Evolutionary conservation across 1,140 invertebrate species (phyloP), one percentile per base, ranked within the genome.

Genomic region (Drosophila persimilis): DNA sequence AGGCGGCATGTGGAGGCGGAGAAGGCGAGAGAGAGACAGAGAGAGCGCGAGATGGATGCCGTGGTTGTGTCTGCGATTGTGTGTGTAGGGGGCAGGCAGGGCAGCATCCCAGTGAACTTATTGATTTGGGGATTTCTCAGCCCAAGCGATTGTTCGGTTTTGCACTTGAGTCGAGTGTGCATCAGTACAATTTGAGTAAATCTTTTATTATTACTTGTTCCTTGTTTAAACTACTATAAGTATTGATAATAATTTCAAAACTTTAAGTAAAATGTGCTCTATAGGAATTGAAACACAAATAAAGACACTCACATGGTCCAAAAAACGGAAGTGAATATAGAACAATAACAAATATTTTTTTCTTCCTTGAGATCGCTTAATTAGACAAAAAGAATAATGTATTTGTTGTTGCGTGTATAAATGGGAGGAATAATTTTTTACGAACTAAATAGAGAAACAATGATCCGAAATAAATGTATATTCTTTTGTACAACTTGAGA

Each of bases 321-420:
- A 63, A 57, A 17, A 31, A 53, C 17, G 9, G 22, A 74, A 53
- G 53, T 66, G 66, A 58, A 60, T 57, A 81, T 50, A 57, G 58
- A 56, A 69, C 52, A 70, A 69, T 81, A 81, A 81, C 79, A 74
- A 75, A 53, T 55, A 39, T 45, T 26, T 57, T 43, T 71, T 61
- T 54, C 35, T 39, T 39, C 11, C 53, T 56, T 84, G 80, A 84
- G 80, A 84, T 84, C 80, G 59, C 80, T 79, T 73, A 84, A 76
- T 56, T 73, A 63, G 75, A 85, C 58, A 62, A 47, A 57, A 43
- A 26, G 2, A 39, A 58, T 77, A 55, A 69, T 39, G 46, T 53
- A 31, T 24, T 44, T 58, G 55, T 63, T 31, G 48, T 39, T 57
- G 39, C 39, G 41, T 63, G 39, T 62, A 63, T 63, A 74, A 71